Percentiles rank a stretch among this genome's conserved stretches.
phyloP scores from a whole-genome alignment of 2,888 invertebrate genomes.

The Habroteleia sp. region DNA sequence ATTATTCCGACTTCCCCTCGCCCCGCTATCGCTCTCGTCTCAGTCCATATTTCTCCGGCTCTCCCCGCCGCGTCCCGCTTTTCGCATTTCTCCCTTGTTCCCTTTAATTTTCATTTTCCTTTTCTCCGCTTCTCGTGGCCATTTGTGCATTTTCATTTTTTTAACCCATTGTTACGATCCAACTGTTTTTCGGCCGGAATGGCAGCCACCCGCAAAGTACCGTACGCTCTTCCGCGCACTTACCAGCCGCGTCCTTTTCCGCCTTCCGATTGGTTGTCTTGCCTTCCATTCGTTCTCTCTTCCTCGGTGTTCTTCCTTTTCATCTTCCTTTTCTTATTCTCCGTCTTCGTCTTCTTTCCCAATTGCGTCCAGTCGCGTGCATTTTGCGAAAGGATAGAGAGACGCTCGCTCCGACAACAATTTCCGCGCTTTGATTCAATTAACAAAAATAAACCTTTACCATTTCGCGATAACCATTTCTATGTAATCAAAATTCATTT shows the following conservation, averaged over 20 bases:
- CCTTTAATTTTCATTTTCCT: conserved; percentile 47
- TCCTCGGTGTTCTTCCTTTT: not conserved
- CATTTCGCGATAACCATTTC: conserved; percentile 7
- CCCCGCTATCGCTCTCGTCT: conserved; percentile 23
- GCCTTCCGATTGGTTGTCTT: conserved; percentile 36
- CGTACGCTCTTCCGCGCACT: conserved; percentile 42
- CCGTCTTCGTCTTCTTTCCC: not conserved
- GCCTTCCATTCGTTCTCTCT: not conserved
- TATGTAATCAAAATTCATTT: too few relatives aligned
- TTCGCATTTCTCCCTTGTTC: conserved; percentile 31
- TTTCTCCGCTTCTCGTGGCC: conserved; percentile 12
- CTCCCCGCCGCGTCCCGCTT: conserved; percentile 25
- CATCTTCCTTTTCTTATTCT: conserved; percentile 12
- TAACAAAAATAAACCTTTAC: conserved; percentile 25
- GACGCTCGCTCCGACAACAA: not conserved
- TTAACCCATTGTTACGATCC: conserved; percentile 30
- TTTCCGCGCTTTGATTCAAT: conserved; percentile 31
- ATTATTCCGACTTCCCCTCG: conserved; percentile 29
- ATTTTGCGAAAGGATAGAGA: not conserved
- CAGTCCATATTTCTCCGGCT: conserved; percentile 57
- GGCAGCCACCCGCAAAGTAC: conserved; percentile 35
- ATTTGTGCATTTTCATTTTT: conserved; percentile 56
- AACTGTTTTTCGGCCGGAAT: conserved; percentile 40
- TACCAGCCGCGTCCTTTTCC: conserved; percentile 42
- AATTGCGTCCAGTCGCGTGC: conserved; percentile 24